Base-by-base conservation (phyloP, 2,888 invertebrate genomes). In the Scaptomyza polygonia region DNA sequence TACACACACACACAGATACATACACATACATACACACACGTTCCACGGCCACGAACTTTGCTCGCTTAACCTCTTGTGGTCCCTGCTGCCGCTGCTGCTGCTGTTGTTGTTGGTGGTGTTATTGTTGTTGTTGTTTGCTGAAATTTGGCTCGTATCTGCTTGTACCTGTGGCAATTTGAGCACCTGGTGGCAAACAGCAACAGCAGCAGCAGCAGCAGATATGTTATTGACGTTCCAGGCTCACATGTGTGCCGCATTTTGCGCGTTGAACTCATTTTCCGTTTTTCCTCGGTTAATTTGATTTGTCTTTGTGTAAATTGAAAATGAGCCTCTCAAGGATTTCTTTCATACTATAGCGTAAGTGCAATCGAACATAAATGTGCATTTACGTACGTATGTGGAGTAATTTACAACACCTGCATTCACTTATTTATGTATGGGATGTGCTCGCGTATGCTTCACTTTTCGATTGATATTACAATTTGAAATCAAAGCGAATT, bases 1-100 rank as follows among this genome's bases (percentile, higher is more conserved):
- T n/a, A 21, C 21, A 4, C 21, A 43, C 11, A 11, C 18, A 48
- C 21, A 21, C 14, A 42, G 16, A 34, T 43, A 34, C 34, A 36
- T 16, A 51, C 25, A 52, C 11, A 34, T n/a, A 14, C 48, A 40
- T n/a, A 5, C 59, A 54, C 78, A 79, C 89, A 90, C 90, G 90
- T 89, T 76, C 78, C 73, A 75, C 70, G 89, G 82, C 88, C 86
- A 72, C 88, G 90, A 90, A 89, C 90, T 89, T 79, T 89, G 89
- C 82, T 88, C 85, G 82, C 68, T 70, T 88, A 84, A 79, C 87
- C 82, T 80, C 67, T 48, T 39, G 65, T 61, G 52, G 74, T 67
- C 68, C 70, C 53, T 54, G 55, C 54, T 71, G 55, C 54, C 68
- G 55, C 45, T 61, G 51, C 12, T 21, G 40, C 3, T 30, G 30